Base-by-base conservation (phyloP, 2,888 invertebrate genomes). In the Ephialtes manifestator region DNA sequence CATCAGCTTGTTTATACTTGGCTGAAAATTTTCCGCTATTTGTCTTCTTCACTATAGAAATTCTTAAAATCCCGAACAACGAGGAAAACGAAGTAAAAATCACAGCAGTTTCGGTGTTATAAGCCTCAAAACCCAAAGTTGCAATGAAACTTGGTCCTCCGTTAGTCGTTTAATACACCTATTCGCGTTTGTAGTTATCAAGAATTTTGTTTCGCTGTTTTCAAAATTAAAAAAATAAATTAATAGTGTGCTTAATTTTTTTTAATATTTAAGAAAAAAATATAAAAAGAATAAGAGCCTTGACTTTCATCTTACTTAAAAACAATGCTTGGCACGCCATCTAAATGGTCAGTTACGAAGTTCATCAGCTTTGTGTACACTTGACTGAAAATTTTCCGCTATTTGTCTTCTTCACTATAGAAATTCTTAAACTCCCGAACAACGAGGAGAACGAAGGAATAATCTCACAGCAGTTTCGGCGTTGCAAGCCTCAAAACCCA, bases 111-210 rank as follows among this genome's bases (percentile, higher is more conserved):
- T 28, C 13, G 24, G 4, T 4, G 28, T 58, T 24, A 13, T 28
- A 58, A 24, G 28, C 3, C 28, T 28, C 55, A 13, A 58, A 58
- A 58, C 55, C 24, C 46, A 8, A 28, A 24, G 13, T 46, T 43
- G 46, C 48, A 48, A 63, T 51, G 51, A 48, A 35, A 63, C 35
- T 48, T 48, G 63, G 65, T 51, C 31, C 51, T 65, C 48, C 10
- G 15, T n/a, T n/a, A n/a, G n/a, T n/a, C n/a, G n/a, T n/a, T n/a
- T 31, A 5, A 31, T 31, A 4, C 31, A 31, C 31, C n/a, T n/a
- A n/a, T 5, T 31, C 31, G 31, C 3, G 31, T 31, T 31, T 31
- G 31, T 31, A 5, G 31, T 31, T 2, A 31, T 31, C 31, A 31
- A 31, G 31, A 2, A 31, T 31, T 46, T 46, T 46, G 10, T 46